Percentiles rank a stretch among this genome's conserved stretches.
These are phyloP conservation scores for Diorhabda elongata DNA, from an alignment of 1,140 invertebrate species.

Conservation along the genomic window DNA sequence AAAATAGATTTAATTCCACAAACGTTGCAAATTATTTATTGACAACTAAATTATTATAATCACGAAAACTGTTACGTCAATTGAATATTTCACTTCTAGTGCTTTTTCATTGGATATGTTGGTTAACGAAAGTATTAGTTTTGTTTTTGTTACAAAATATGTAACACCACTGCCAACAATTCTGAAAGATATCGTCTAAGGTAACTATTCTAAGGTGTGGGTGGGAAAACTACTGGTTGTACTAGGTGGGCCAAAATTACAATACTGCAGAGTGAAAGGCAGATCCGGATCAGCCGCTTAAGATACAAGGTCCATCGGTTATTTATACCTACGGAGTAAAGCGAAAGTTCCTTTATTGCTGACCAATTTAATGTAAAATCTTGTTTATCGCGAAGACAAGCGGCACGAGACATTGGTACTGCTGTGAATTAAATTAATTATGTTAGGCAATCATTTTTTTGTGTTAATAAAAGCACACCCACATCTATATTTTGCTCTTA, in stretches of 20 bases:
- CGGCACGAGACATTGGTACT: neutral
- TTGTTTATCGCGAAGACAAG: neutral
- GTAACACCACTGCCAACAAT: conserved; percentile 30
- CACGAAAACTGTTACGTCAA: no score
- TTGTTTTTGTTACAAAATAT: neutral
- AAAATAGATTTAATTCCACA: no score
- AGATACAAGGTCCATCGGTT: neutral
- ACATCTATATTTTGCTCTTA: conserved; percentile 80
- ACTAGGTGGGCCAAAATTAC: conserved; percentile 31
- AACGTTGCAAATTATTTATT: no score
- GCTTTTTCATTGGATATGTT: no score
- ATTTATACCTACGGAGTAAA: neutral
- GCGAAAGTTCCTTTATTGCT: neutral
- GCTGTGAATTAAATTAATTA: conserved; percentile 3
- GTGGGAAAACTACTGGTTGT: conserved; percentile 40
- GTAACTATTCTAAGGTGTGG: conserved; percentile 39
- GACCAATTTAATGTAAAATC: neutral
- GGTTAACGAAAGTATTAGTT: no score
- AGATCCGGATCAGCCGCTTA: conserved; percentile 36
- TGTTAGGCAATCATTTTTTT: neutral
- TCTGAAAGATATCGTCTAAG: conserved; percentile 32
- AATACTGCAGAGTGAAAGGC: conserved; percentile 42
- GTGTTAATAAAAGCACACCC: neutral
- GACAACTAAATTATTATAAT: no score
- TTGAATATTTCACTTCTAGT: no score